phyloP scores from a whole-genome alignment of 2,797 vertebrate genomes.

The Pangasius djambal region DNA sequence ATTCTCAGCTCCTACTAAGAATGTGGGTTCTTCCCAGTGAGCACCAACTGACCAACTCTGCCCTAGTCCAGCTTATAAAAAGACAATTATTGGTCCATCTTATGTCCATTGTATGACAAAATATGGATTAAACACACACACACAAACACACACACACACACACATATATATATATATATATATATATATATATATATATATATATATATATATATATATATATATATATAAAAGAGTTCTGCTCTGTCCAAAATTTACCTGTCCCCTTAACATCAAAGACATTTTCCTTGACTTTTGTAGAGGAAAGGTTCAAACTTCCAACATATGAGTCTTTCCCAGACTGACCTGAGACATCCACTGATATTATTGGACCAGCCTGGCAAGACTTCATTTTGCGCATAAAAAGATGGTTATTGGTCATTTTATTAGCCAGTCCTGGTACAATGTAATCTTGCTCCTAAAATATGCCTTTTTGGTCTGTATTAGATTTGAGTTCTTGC shows the following conservation, averaged over 20 bases:
- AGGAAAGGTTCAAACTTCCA: background rate
- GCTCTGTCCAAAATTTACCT: background rate
- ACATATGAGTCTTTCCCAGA: background rate
- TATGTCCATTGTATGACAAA: background rate
- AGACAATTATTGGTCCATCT: background rate
- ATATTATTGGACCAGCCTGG: background rate
- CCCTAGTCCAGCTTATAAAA: background rate
- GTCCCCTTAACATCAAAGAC: background rate
- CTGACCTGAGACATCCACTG: background rate
- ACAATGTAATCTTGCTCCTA: background rate
- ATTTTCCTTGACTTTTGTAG: background rate
- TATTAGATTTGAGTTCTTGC: no score
- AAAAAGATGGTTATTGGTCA: background rate
- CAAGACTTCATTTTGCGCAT: background rate
- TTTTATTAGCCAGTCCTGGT: background rate
- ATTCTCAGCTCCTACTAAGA: background rate
- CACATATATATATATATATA: no score
- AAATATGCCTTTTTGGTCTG: background rate
- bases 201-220: background rate
- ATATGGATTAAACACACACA: no score
- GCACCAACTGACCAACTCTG: background rate
- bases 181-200: background rate
- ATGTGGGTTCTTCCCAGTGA: background rate
- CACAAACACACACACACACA: no score
- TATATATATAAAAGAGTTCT: background rate